Evolutionary conservation across 2,888 invertebrate genomes (phyloP).

Genomic region (Stegophylla sp.): DNA sequence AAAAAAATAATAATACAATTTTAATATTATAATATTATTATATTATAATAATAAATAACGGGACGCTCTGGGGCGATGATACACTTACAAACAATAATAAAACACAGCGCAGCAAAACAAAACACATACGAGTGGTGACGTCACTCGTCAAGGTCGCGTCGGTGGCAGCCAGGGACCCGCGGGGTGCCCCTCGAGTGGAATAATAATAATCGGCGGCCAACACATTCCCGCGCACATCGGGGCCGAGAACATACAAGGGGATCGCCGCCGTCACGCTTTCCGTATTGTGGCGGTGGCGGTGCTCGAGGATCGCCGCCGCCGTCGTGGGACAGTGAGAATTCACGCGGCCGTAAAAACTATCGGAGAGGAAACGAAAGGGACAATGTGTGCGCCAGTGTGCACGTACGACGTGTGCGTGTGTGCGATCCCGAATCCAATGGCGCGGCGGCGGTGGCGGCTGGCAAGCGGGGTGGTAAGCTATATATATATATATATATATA

Average conservation of each 20-base stretch:
- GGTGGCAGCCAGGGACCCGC: neutral
- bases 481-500: too few relatives aligned
- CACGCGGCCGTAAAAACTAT: neutral
- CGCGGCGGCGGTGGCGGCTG: neutral
- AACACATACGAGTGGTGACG: conserved; percentile 33
- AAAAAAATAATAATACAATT: too few relatives aligned
- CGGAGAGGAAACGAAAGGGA: neutral
- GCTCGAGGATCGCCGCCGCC: neutral
- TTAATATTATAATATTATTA: too few relatives aligned
- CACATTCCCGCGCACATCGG: conserved; percentile 1
- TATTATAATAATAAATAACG: neutral
- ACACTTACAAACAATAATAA: neutral
- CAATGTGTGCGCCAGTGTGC: neutral
- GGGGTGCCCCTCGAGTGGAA: neutral
- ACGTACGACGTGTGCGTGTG: conserved; percentile 19
- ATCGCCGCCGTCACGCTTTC: conserved; percentile 18
- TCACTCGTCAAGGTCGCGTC: conserved; percentile 44
- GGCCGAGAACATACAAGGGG: conserved; percentile 8
- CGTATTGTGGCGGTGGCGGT: neutral
- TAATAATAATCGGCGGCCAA: neutral
- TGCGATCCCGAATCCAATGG: neutral
- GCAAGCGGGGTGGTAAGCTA: neutral
- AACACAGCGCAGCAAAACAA: conserved; percentile 32
- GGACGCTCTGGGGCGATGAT: neutral
- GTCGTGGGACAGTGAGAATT: conserved; percentile 11